These are phyloP conservation scores for Phania funesta DNA, from an alignment of 2,888 invertebrate genomes.

Conservation along the genomic window DNA sequence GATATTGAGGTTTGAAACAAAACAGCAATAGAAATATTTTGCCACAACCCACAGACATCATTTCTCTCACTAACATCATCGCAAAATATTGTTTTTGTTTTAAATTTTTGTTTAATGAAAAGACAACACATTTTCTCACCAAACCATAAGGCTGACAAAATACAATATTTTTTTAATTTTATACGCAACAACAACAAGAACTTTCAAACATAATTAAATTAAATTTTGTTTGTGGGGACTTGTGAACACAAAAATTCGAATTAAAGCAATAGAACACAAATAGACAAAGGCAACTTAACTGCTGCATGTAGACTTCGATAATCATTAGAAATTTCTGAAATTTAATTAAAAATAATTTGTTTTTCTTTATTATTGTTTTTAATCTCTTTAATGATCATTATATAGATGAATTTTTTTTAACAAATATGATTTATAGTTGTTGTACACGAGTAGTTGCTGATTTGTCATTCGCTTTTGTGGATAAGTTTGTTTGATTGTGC, in stretches of 20 bases:
- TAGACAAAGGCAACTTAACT: slow-evolving; percentile 15
- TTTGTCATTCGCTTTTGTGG: slow-evolving; percentile 6
- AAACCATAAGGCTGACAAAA: background rate
- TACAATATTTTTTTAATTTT: background rate
- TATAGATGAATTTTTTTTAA: background rate
- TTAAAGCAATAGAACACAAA: slow-evolving; percentile 8
- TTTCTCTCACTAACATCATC: background rate
- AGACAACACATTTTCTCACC: background rate
- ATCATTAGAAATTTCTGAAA: slow-evolving; percentile 35
- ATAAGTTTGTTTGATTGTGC: background rate
- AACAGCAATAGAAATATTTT: background rate
- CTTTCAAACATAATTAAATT: slow-evolving; percentile 27
- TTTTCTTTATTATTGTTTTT: slow-evolving; percentile 13
- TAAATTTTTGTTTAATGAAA: slow-evolving; percentile 14
- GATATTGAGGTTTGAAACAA: background rate
- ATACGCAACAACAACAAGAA: slow-evolving; percentile 4
- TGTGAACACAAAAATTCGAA: slow-evolving; percentile 27
- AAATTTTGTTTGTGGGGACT: background rate
- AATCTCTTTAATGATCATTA: slow-evolving; percentile 32
- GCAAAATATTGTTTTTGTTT: background rate
- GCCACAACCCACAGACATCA: slow-evolving; percentile 6
- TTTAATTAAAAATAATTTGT: slow-evolving; percentile 40
- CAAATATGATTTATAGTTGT: slow-evolving; percentile 33
- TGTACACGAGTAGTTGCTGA: slow-evolving; percentile 9
- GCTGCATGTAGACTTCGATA: slow-evolving; percentile 49